Evolutionary conservation across 1,140 invertebrate species (phyloP), one percentile per base, ranked within the genome.

Genomic region (Drosophila suzukii): DNA sequence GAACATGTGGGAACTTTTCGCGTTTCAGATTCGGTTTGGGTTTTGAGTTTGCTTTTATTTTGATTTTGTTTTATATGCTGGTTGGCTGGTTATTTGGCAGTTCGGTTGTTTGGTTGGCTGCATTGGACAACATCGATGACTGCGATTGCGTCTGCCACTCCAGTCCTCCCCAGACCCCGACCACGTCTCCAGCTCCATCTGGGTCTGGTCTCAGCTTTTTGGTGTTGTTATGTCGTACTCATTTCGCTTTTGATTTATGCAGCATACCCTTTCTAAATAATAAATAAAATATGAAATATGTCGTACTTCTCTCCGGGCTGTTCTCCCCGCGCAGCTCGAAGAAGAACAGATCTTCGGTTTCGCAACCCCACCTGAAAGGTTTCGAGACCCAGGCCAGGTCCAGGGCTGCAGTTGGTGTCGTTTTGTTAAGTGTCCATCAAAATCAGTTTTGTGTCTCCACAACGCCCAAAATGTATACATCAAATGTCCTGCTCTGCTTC

Each of bases 231-330:
- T 88, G 83, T 88, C 83, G 83, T 88, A 88, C 83, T 88, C 80
- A 89, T 89, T 89, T 89, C 84, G 75, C 79, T 73, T 88, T 89
- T 89, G 84, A 89, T 89, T 89, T 89, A 89, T 89, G 84, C 84
- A 89, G 65, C 85, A 65, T 79, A 89, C 84, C 84, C 77, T 89
- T 89, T 89, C 84, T 89, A 89, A 89, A 89, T 89, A 89, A 89
- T 89, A 89, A 89, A 89, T 89, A 89, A 88, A 89, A 89, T 89
- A 89, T 89, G 84, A 89, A 84, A 89, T 84, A 89, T 89, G 84
- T 89, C 70, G 84, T 84, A 54, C 77, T 81, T 76, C 62, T 61
- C 46, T 27, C 36, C 51, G 43, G 41, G 13, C 53, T 38, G 49
- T 72, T 27, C 59, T 70, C 58, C 30, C 56, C 63, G 43, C 51